These are phyloP conservation scores for Sylvilagus bachmani DNA, from an alignment of 2,113 vertebrate genomes.

Conservation along the genomic window DNA sequence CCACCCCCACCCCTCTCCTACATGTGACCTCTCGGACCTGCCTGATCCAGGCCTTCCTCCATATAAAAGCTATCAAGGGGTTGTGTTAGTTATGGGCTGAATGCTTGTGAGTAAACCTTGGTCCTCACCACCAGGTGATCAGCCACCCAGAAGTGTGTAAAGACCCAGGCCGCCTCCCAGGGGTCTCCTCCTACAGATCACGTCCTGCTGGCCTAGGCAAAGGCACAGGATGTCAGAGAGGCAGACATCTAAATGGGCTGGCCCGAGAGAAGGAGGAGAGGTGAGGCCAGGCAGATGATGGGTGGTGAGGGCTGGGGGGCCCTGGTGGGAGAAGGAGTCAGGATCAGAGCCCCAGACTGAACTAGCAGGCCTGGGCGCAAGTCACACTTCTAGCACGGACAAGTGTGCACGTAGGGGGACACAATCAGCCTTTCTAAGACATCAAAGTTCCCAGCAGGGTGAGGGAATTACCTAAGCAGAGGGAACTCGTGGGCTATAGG, in stretches of 20 bases:
- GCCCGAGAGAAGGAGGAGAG: background rate
- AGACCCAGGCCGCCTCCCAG: background rate
- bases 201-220: background rate
- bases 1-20: background rate
- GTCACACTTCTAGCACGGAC: background rate
- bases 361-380: background rate
- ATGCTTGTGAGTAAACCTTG: background rate
- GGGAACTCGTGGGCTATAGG: background rate
- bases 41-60: background rate
- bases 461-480: background rate
- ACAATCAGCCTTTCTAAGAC: background rate
- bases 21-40: background rate
- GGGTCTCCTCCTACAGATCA: background rate
- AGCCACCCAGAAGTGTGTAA: background rate
- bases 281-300: background rate
- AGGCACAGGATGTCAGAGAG: background rate
- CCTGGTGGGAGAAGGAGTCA: accelerated
- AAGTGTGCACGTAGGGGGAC: background rate
- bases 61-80: background rate
- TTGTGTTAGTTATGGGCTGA: background rate
- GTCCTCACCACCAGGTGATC: background rate
- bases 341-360: no score
- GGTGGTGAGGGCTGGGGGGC: background rate
- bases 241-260: background rate
- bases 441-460: background rate